A percentile compares a stretch with the other conserved stretches of the same genome.
Conservation (phyloP, 2,888 invertebrate genomes). For the Cheilosia vulpina region DNA sequence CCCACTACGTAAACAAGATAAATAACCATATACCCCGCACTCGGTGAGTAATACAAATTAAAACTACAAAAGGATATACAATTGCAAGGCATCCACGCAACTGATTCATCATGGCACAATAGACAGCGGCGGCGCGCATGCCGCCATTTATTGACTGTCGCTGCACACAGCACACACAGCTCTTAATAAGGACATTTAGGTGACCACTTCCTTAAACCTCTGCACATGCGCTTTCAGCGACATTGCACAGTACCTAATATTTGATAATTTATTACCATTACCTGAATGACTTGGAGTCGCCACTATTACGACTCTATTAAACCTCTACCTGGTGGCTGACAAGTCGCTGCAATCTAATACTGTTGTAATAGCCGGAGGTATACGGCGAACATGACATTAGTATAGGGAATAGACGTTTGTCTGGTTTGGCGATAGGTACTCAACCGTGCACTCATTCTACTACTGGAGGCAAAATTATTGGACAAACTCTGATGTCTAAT, state of each 20-base stretch:
- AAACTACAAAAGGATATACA: conserved; percentile 52
- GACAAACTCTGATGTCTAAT: conserved; percentile 21
- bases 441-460: conserved; percentile 27
- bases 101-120: conserved; percentile 7
- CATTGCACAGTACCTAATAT: conserved; percentile 50
- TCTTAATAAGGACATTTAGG: conserved; percentile 53
- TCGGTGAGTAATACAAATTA: conserved; percentile 35
- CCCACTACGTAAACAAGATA: background rate
- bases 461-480: conserved; percentile 30
- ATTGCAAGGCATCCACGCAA: conserved; percentile 49
- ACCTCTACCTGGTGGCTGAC: conserved; percentile 37
- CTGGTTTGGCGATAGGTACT: conserved; percentile 31
- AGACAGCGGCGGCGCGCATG: background rate
- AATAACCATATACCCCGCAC: background rate
- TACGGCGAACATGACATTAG: conserved; percentile 48
- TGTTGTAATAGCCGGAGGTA: conserved; percentile 55
- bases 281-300: conserved; percentile 57
- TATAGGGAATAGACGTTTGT: conserved; percentile 50
- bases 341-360: conserved; percentile 53
- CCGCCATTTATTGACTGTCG: conserved; percentile 39
- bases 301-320: conserved; percentile 67
- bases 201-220: conserved; percentile 32
- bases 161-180: conserved; percentile 7
- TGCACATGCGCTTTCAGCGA: conserved; percentile 10
- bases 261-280: conserved; percentile 67